phyloP scores from a whole-genome alignment of 2,888 invertebrate species.

The Sesia apiformis region DNA sequence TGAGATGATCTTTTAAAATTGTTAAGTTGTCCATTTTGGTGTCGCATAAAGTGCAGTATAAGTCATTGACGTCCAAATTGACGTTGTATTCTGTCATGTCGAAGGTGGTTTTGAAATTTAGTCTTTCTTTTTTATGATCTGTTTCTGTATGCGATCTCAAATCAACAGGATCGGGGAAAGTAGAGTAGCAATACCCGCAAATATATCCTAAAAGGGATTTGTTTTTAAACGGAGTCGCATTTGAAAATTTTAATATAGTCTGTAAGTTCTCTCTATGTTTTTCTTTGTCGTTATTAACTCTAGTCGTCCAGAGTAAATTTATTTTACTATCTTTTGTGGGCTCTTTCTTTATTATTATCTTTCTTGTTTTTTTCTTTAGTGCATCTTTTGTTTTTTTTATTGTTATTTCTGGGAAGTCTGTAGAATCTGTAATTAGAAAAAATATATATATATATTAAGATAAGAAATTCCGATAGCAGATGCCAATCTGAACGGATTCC shows the following conservation, averaged over 20 bases:
- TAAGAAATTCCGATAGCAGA: no score
- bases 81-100: constrained; percentile 41
- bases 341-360: neutral
- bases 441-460: no score
- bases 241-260: constrained; percentile 43
- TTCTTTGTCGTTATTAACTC: constrained; percentile 21
- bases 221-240: constrained; percentile 47
- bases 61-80: constrained; percentile 36
- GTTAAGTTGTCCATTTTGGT: constrained; percentile 25
- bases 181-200: constrained; percentile 44
- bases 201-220: constrained; percentile 42
- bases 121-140: constrained; percentile 29
- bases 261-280: constrained; percentile 47
- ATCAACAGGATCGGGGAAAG: constrained; percentile 45
- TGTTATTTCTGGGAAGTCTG: constrained; percentile 19
- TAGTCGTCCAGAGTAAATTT: constrained; percentile 24
- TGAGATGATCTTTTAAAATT: constrained; percentile 37
- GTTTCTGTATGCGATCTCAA: constrained; percentile 26
- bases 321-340: constrained; percentile 19
- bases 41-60: constrained; percentile 37
- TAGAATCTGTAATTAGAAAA: constrained; percentile 22
- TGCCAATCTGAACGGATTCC: no score
- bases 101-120: constrained; percentile 33
- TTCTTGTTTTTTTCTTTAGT: neutral
- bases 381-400: neutral